These are phyloP conservation scores for Caenorhabditis becei DNA, from an alignment of 2,888 invertebrate genomes.

Conservation along the genomic window DNA sequence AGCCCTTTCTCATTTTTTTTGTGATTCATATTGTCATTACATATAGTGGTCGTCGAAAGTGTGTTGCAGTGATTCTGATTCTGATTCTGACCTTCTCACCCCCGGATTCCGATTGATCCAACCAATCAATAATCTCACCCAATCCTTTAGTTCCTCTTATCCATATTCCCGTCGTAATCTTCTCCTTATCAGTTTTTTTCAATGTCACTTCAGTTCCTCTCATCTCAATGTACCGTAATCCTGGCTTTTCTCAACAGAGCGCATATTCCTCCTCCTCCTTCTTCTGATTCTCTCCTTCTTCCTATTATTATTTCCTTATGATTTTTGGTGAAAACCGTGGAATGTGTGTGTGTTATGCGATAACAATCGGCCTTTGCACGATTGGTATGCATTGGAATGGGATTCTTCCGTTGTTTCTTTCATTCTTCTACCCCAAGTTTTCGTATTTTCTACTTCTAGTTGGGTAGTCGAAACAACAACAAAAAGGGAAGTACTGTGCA, in stretches of 20 bases:
- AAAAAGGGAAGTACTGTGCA: too few relatives aligned
- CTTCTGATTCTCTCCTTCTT: neutral
- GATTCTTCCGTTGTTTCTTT: conserved; percentile 12
- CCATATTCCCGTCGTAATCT: too few relatives aligned
- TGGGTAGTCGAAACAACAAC: neutral
- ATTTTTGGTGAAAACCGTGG: conserved; percentile 30
- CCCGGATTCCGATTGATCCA: neutral
- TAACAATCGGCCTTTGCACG: conserved; percentile 59
- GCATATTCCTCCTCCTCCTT: neutral
- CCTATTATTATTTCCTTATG: conserved; percentile 5
- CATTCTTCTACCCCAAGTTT: neutral
- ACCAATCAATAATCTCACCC: neutral
- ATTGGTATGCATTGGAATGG: conserved; percentile 32
- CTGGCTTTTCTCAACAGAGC: too few relatives aligned
- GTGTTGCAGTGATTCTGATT: conserved; percentile 32
- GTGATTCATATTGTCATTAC: conserved; percentile 18
- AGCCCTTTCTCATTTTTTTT: neutral
- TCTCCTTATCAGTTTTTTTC: conserved; percentile 1
- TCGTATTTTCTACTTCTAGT: neutral
- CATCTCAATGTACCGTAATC: too few relatives aligned
- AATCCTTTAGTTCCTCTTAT: neutral
- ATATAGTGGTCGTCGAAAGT: conserved; percentile 42
- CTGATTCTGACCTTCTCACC: neutral
- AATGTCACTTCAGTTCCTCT: neutral
- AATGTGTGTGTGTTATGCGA: conserved; percentile 60